These are phyloP conservation scores for Heliconius ethilla DNA, from an alignment of 2,888 invertebrate species.

Conservation along the genomic window DNA sequence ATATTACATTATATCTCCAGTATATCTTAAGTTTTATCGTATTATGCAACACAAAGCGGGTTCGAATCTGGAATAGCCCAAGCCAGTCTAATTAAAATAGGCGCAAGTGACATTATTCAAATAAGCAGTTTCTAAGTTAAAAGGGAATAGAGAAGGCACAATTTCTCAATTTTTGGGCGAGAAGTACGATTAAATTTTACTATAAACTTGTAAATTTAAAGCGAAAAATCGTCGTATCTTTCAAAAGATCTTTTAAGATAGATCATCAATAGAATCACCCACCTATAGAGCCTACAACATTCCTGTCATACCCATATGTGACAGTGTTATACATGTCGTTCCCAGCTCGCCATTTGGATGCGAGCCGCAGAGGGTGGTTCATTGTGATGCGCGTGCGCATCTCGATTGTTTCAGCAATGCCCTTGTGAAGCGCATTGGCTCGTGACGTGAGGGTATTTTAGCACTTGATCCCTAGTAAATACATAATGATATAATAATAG, in stretches of 20 bases:
- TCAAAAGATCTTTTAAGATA: not conserved
- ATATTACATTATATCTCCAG: not conserved
- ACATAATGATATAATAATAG: constrained; percentile 6
- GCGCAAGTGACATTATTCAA: not conserved
- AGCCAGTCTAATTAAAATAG: not conserved
- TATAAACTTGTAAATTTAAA: not conserved
- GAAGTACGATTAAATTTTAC: not conserved
- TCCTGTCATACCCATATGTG: constrained; percentile 39
- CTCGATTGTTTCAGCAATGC: constrained; percentile 48
- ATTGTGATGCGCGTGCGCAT: constrained; percentile 59
- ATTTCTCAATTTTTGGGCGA: too few species aligned
- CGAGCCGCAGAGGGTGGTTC: constrained; percentile 56
- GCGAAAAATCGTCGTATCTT: not conserved
- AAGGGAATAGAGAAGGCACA: too few species aligned
- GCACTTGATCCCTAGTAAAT: constrained; percentile 25
- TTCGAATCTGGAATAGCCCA: not conserved
- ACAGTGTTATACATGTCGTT: constrained; percentile 42
- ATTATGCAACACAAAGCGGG: not conserved
- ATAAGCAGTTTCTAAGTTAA: not conserved
- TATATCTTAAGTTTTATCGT: not conserved
- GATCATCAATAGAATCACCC: not conserved
- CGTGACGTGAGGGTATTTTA: constrained; percentile 41
- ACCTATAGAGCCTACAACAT: constrained; percentile 23
- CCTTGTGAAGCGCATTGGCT: constrained; percentile 42
- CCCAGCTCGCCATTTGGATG: constrained; percentile 56